A percentile compares a stretch with the other conserved stretches of the same genome.
Conservation (phyloP, 2,888 invertebrate genomes). For the Elgonia sp. region DNA sequence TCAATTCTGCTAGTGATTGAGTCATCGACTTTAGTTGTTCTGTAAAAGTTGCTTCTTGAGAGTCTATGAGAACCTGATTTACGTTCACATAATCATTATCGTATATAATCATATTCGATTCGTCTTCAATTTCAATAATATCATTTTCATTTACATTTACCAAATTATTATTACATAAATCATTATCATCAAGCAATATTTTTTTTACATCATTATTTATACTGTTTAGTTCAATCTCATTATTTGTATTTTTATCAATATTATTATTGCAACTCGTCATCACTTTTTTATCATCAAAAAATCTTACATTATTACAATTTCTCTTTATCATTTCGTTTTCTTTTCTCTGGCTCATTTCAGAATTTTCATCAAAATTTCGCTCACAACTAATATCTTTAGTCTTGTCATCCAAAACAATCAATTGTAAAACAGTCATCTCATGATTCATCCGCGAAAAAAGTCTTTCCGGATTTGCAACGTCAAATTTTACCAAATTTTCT, state of each 20-base stretch:
- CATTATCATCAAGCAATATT: no score
- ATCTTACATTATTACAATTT: no score
- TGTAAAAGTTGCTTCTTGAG: not conserved
- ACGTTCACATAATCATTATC: no score
- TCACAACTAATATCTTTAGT: not conserved
- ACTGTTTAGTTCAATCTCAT: no score
- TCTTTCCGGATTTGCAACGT: not conserved
- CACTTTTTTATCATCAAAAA: no score
- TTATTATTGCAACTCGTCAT: no score
- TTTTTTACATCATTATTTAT: no score
- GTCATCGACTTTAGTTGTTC: no score
- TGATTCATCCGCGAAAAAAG: not conserved
- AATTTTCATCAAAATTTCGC: no score
- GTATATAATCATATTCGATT: no score
- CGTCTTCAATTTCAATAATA: not conserved
- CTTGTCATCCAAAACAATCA: not conserved
- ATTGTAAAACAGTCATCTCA: not conserved
- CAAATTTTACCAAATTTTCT: slow-evolving; percentile 9
- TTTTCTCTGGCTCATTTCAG: not conserved
- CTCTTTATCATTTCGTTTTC: not conserved
- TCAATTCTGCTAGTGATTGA: not conserved
- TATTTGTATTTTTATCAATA: no score
- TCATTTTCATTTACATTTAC: not conserved
- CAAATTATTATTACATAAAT: slow-evolving; percentile 13
- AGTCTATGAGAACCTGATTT: no score